Evolutionary conservation across 1,140 invertebrate species (phyloP).

Genomic region (Micrasema minimum): DNA sequence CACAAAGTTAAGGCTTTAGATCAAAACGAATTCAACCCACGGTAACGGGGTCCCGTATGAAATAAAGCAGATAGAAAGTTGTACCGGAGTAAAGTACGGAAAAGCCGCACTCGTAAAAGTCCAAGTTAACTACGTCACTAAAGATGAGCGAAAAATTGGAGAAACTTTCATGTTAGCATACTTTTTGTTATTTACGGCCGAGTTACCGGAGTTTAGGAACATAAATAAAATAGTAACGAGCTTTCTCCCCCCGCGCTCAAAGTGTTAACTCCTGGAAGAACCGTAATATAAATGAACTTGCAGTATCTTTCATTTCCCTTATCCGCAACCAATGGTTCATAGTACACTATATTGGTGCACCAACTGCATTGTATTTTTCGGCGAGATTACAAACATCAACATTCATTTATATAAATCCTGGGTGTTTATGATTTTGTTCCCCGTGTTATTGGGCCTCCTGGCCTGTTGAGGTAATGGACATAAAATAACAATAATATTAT

Average conservation of each 20-base stretch:
- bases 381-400: no score
- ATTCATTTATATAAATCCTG: no score
- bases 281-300: conserved; percentile 34
- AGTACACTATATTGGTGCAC: no score
- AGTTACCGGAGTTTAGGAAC: conserved; percentile 42
- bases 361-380: no score
- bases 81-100: conserved; percentile 16
- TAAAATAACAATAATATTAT: no score
- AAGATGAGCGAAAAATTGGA: conserved; percentile 51
- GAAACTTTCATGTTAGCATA: conserved; percentile 52
- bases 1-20: no score
- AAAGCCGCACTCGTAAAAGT: conserved; percentile 34
- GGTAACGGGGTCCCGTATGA: neutral
- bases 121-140: conserved; percentile 47
- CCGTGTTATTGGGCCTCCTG: no score
- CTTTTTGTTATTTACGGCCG: conserved; percentile 49
- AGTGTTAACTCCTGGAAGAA: no score
- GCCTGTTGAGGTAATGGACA: no score
- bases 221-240: conserved; percentile 12
- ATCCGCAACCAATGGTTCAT: no score
- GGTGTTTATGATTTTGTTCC: no score
- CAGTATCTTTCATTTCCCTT: conserved; percentile 37
- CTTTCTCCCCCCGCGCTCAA: neutral
- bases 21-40: no score
- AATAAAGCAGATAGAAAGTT: conserved; percentile 1